Percentiles rank a stretch among this genome's conserved stretches.
Conservation (phyloP, 2,797 vertebrate genomes). For the Centroberyx gerrardi region DNA sequence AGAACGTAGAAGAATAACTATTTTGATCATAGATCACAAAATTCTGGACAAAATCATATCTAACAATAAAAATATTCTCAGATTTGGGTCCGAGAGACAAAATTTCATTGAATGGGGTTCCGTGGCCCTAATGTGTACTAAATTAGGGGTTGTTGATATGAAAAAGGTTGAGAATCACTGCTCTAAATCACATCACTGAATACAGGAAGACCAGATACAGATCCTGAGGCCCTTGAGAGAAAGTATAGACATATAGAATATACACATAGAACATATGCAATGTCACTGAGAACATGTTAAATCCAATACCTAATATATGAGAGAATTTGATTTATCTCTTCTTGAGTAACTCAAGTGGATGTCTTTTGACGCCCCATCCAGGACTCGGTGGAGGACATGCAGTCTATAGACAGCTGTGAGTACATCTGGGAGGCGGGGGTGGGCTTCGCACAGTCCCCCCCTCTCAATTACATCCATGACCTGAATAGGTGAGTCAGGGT, state of each 20-base stretch:
- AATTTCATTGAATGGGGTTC: too few species aligned
- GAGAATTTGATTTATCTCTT: not conserved
- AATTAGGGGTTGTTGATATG: too few species aligned
- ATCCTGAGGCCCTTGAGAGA: not conserved
- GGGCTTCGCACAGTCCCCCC: slow-evolving; percentile 97
- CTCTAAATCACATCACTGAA: not conserved
- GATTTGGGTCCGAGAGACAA: too few species aligned
- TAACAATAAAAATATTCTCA: too few species aligned
- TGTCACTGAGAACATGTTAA: not conserved
- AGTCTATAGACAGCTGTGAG: slow-evolving; percentile 99
- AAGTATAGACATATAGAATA: not conserved
- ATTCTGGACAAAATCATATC: too few species aligned
- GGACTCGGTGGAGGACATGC: slow-evolving; percentile 95
- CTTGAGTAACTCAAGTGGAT: not conserved
- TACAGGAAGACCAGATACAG: not conserved
- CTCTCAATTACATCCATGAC: slow-evolving; percentile 95
- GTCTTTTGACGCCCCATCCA: slow-evolving; percentile 61
- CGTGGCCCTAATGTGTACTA: too few species aligned
- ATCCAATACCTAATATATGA: not conserved
- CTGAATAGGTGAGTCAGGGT: slow-evolving; percentile 91
- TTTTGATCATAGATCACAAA: too few species aligned
- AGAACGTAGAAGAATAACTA: too few species aligned
- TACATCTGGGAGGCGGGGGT: slow-evolving; percentile 99
- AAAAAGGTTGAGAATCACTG: too few species aligned
- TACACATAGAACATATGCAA: not conserved